These are phyloP conservation scores for Drosophila ustulata DNA, from an alignment of 2,888 invertebrate genomes.

Conservation along the genomic window DNA sequence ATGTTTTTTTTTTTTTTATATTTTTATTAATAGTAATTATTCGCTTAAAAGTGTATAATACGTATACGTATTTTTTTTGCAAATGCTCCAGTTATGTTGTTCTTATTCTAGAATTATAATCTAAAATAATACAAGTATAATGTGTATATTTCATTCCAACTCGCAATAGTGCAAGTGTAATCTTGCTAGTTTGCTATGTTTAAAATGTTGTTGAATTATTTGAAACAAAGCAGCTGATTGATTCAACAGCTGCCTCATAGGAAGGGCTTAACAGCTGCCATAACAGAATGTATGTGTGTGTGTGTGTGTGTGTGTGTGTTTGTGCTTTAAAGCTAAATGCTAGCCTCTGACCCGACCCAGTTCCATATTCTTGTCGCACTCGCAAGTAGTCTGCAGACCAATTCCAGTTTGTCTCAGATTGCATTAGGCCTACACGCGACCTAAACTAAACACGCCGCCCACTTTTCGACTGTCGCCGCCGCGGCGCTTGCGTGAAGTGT, in stretches of 20 bases:
- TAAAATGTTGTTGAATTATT: neutral
- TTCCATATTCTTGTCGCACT: constrained; percentile 46
- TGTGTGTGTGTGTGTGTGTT: neutral
- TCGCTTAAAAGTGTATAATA: no score
- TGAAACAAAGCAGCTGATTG: neutral
- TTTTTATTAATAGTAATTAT: no score
- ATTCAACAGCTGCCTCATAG: neutral
- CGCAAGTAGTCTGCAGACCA: neutral
- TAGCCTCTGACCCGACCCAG: constrained; percentile 65
- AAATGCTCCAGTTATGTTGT: neutral
- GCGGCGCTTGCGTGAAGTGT: constrained; percentile 10
- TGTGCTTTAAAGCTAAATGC: constrained; percentile 17
- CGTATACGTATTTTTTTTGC: no score
- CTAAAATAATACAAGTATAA: no score
- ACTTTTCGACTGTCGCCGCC: constrained; percentile 23
- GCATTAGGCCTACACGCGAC: constrained; percentile 16
- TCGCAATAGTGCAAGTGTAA: neutral
- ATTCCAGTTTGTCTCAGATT: constrained; percentile 16
- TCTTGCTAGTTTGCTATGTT: neutral
- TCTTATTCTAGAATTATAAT: neutral
- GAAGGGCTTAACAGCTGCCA: constrained; percentile 20
- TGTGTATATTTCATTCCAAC: no score
- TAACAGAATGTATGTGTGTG: constrained; percentile 7
- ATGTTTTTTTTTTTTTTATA: no score
- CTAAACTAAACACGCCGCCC: constrained; percentile 20